Conservation (phyloP, 2,797 vertebrate species). For the Lagorchestes hirsutus region DNA sequence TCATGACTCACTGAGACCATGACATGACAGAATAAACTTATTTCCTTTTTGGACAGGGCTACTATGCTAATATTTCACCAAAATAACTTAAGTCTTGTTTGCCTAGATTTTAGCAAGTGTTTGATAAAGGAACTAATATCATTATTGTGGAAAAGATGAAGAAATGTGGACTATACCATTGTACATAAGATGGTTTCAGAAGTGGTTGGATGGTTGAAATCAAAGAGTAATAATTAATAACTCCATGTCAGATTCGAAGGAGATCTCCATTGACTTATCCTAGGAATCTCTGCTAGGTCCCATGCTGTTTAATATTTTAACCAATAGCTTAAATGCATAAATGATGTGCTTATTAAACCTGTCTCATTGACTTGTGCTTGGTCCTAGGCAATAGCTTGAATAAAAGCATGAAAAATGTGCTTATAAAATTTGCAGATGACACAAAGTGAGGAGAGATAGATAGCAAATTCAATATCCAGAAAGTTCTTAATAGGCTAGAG, state of each 20-base stretch:
- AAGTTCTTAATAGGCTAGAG: neutral
- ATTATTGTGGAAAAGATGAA: neutral
- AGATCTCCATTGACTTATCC: neutral
- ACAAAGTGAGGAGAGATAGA: neutral
- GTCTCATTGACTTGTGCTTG: neutral
- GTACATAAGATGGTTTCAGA: neutral
- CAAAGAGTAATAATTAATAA: neutral
- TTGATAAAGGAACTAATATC: neutral
- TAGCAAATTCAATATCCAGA: neutral
- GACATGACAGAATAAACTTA: neutral
- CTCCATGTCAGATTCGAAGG: neutral
- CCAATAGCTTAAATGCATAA: neutral
- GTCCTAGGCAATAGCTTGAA: neutral
- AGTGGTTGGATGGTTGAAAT: neutral
- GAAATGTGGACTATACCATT: neutral
- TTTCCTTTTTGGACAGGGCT: neutral
- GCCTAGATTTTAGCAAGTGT: neutral
- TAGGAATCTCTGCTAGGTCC: neutral
- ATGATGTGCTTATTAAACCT: neutral
- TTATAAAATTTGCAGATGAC: neutral
- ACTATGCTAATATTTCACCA: neutral
- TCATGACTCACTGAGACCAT: neutral
- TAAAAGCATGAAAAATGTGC: neutral
- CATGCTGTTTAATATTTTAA: neutral
- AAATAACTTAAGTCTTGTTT: neutral